Conservation (phyloP, 2,113 vertebrate species). For the Cavia aperea region DNA sequence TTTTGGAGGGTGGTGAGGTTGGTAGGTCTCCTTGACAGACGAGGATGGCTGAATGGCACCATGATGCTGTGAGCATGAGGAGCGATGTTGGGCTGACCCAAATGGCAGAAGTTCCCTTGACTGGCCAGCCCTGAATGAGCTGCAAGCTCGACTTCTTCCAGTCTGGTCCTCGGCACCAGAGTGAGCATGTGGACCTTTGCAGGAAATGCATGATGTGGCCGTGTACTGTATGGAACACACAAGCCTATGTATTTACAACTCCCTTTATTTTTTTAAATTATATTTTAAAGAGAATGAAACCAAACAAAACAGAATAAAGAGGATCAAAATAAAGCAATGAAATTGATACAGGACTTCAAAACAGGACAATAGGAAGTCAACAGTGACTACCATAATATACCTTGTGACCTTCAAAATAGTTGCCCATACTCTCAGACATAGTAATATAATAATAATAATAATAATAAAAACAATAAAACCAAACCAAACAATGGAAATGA, state of each 20-base stretch:
- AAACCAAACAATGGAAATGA: too few relatives aligned
- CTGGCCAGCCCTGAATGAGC: neutral
- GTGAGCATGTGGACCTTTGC: neutral
- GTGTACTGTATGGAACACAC: neutral
- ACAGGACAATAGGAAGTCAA: too few relatives aligned
- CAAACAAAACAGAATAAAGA: too few relatives aligned
- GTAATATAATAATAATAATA: too few relatives aligned
- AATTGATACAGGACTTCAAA: too few relatives aligned
- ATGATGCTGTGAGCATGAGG: fast-evolving
- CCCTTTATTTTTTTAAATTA: neutral
- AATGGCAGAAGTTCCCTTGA: neutral
- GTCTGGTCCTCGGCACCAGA: neutral
- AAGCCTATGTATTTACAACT: neutral
- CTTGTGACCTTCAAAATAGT: too few relatives aligned
- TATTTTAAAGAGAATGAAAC: too few relatives aligned
- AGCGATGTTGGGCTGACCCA: fast-evolving
- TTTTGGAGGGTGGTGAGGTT: neutral
- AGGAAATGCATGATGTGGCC: neutral
- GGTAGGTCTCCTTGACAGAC: neutral
- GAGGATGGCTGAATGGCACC: too few relatives aligned
- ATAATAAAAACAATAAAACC: too few relatives aligned
- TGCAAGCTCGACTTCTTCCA: neutral
- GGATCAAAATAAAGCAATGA: too few relatives aligned
- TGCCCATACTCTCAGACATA: too few relatives aligned
- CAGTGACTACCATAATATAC: too few relatives aligned